These are phyloP conservation scores for Pseudochirops corinnae DNA, from an alignment of 2,797 vertebrate species.

Conservation along the genomic window DNA sequence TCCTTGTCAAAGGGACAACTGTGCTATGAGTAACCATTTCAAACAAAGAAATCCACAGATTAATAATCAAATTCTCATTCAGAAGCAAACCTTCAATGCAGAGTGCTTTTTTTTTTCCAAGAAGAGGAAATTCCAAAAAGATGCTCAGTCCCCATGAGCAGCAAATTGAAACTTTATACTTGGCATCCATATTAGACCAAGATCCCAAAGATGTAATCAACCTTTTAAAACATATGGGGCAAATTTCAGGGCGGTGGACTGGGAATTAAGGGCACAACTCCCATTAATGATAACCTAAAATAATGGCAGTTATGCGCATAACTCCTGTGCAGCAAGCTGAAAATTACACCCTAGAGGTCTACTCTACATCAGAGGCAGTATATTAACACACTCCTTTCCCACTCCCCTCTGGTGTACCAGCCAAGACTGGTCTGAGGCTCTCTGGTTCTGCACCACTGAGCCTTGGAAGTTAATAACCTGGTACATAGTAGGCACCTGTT, in stretches of 20 bases:
- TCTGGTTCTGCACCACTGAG: not conserved
- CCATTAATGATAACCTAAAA: constrained; percentile 52
- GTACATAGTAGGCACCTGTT: not conserved
- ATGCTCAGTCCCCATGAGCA: constrained; percentile 28
- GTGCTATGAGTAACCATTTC: not conserved
- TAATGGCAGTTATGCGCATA: constrained; percentile 6
- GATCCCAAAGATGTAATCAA: constrained; percentile 67
- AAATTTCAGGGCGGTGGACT: constrained; percentile 55
- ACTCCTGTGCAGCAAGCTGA: not conserved
- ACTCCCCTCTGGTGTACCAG: not conserved
- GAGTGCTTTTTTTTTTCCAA: not conserved
- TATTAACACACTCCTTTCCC: not conserved
- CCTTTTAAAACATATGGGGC: constrained; percentile 66
- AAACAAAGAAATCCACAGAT: not conserved
- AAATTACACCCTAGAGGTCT: constrained; percentile 30
- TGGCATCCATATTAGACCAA: constrained; percentile 51
- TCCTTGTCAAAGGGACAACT: constrained; percentile 7
- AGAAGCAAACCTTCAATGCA: not conserved
- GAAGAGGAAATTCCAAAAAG: constrained; percentile 29
- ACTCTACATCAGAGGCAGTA: not conserved
- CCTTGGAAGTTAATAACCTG: not conserved
- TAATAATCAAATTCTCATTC: not conserved
- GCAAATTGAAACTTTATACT: constrained; percentile 63
- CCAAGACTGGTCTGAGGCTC: not conserved
- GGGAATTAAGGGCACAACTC: constrained; percentile 34